Percentiles rank a stretch among this genome's conserved stretches.
Evolutionary conservation across 1,140 invertebrate species (phyloP).

Genomic region (Hycleus cichorii): DNA sequence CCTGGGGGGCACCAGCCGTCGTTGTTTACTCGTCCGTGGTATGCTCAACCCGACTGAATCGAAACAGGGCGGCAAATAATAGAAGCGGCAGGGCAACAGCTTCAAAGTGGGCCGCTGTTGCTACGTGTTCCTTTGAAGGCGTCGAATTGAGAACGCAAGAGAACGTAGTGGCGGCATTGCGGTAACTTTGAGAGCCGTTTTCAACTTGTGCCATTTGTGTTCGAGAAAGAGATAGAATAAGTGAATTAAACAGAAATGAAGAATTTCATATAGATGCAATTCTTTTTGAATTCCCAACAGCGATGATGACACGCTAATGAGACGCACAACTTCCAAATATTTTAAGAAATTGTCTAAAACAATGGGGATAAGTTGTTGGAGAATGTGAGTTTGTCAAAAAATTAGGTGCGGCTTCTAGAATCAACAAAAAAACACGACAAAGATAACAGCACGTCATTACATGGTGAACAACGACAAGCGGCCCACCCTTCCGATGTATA

Average conservation of each 20-base stretch:
- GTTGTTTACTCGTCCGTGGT: conserved; percentile 10
- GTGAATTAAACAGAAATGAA: no score
- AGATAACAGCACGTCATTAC: not conserved
- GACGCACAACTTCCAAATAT: not conserved
- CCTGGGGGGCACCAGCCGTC: not conserved
- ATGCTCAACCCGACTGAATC: conserved; percentile 10
- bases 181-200: not conserved
- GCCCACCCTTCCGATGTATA: no score
- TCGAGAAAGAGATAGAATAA: no score
- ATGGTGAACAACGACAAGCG: no score
- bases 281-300: no score
- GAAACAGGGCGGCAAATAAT: not conserved
- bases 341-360: no score
- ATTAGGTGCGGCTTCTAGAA: no score
- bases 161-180: not conserved
- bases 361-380: no score
- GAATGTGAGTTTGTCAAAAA: no score
- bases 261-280: no score
- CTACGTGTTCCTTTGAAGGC: conserved; percentile 14
- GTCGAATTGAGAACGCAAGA: conserved; percentile 12
- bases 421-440: not conserved
- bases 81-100: no score
- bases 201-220: conserved; percentile 1
- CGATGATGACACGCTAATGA: not conserved
- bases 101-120: conserved; percentile 1